Percentiles rank a stretch among this genome's conserved stretches.
Conservation (phyloP, 2,113 vertebrate genomes). For the Zeus faber region DNA sequence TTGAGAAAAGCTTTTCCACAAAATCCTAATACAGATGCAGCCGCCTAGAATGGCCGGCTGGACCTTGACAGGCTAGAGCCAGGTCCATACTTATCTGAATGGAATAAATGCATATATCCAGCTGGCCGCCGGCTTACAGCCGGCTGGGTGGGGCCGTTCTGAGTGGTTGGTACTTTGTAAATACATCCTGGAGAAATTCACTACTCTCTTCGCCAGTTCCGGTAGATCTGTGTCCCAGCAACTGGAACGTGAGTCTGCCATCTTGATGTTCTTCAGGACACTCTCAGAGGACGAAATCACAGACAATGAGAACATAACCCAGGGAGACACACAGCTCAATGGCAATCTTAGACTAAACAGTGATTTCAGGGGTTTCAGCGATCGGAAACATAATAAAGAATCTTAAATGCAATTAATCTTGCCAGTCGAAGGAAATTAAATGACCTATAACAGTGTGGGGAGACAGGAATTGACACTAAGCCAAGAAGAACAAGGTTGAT, state of each 20-base stretch:
- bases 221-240: constrained; percentile 44
- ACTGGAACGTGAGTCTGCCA: constrained; percentile 62
- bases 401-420: constrained; percentile 2
- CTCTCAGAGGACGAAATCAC: constrained; percentile 32
- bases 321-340: constrained; percentile 14
- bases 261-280: constrained; percentile 73
- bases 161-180: no score
- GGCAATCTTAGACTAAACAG: constrained; percentile 20
- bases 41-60: no score
- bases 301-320: constrained; percentile 9
- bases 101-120: no score
- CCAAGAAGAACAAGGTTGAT: constrained; percentile 46
- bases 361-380: constrained; percentile 10
- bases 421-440: constrained; percentile 7
- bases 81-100: no score
- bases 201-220: constrained; percentile 61
- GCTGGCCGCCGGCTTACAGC: no score
- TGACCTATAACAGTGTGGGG: constrained; percentile 37
- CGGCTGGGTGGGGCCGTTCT: no score
- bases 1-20: constrained; percentile 11
- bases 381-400: constrained; percentile 8
- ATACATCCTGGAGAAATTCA: constrained; percentile 67
- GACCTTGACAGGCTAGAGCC: no score
- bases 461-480: constrained; percentile 70
- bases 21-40: no score